Percentiles rank a stretch among this genome's conserved stretches.
Conservation (phyloP, 2,888 invertebrate genomes). For the Cyaniris semiargus region DNA sequence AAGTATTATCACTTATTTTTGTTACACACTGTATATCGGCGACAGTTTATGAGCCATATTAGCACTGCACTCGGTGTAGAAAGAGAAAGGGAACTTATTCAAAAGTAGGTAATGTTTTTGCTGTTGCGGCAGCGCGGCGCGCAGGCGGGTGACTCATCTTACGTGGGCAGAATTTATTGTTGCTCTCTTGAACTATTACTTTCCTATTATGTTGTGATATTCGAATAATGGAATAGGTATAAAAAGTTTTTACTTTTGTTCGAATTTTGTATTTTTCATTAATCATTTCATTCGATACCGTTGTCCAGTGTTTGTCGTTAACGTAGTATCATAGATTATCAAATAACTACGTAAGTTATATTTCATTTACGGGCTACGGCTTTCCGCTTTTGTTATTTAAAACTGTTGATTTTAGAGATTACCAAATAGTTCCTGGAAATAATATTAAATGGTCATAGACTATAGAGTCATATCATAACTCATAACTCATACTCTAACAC, state of each 20-base stretch:
- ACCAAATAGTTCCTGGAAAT: too few relatives aligned
- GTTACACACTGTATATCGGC: too few relatives aligned
- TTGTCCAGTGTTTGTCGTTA: not conserved
- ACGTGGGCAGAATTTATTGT: constrained; percentile 76
- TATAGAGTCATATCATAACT: too few relatives aligned
- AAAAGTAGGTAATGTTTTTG: constrained; percentile 81
- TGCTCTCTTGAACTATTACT: constrained; percentile 64
- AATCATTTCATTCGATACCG: not conserved
- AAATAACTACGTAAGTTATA: too few relatives aligned
- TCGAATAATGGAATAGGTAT: not conserved
- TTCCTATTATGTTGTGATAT: constrained; percentile 55
- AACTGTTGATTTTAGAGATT: too few relatives aligned
- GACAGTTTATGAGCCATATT: constrained; percentile 37
- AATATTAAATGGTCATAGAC: too few relatives aligned
- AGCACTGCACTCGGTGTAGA: constrained; percentile 68
- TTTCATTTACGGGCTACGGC: too few relatives aligned
- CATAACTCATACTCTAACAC: too few relatives aligned
- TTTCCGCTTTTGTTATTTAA: too few relatives aligned
- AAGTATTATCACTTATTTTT: too few relatives aligned
- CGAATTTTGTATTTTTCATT: not conserved
- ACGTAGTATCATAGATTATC: too few relatives aligned
- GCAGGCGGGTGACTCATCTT: constrained; percentile 71
- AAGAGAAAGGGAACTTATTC: constrained; percentile 80
- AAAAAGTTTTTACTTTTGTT: not conserved
- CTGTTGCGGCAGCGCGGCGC: constrained; percentile 58